Evolutionary conservation across 1,140 invertebrate genomes (phyloP), one percentile per base, ranked within the genome.

Genomic region (Diuraphis noxia): DNA sequence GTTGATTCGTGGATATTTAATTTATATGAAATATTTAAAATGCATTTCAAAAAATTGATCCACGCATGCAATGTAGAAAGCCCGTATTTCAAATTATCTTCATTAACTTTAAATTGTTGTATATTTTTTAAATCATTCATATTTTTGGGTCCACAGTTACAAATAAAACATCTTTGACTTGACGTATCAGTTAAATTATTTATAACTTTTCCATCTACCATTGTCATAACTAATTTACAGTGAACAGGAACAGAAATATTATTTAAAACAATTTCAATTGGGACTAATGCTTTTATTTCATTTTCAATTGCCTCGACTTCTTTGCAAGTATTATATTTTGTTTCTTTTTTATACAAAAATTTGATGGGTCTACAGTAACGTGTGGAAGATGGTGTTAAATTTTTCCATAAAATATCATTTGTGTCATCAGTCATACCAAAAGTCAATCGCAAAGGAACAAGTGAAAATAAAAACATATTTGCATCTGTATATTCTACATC

Each of bases 191-290:
- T 94, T 40, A 93, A 91, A 19, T 93, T 93, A 92, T 94, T 94
- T 82, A 93, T 94, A 8, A 94, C 93, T 93, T 95, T 94, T 21
- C 93, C 93, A 92, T 95, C 94, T 30, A 94, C 93, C 93, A 94
- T 94, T 41, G 93, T 94, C 38, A 94, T 92, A n/a, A 92, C 56
- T 49, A 94, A 79, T 92, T 89, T 91, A 92, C 93, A 93, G 34
- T 86, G 92, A 38, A 94, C 91, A 63, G 41, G 77, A 36, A 93
- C 87, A 56, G 92, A 86, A 84, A 92, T 92, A 84, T 49, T 91
- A 88, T 93, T 88, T 82, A 93, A 86, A 82, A 92, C 49, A 87
- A 91, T 92, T 87, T 46, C 13, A 49, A 38, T 93, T 49, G 88
- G 92, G 36, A 81, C 23, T 40, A 81, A 81, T 1, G 79, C 19